Conservation (phyloP, 2,888 invertebrate species). For the Drosophila macrospina region DNA sequence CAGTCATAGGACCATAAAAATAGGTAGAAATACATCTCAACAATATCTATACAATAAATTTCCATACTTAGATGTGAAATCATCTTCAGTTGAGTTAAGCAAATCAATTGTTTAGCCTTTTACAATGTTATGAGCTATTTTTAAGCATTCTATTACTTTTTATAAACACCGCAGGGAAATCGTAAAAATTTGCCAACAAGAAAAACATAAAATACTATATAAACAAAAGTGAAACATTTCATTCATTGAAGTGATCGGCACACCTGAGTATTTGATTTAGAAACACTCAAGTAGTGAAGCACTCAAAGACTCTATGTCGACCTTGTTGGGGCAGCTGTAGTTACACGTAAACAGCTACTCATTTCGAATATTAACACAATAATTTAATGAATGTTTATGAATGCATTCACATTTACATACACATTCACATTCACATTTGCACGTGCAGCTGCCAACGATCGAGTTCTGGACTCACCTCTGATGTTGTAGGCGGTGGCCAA, state of each 20-base stretch:
- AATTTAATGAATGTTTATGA: conserved; percentile 31
- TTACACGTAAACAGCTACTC: conserved; percentile 55
- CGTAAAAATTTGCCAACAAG: conserved; percentile 52
- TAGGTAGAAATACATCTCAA: conserved; percentile 1
- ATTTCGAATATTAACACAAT: conserved; percentile 20
- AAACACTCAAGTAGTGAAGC: conserved; percentile 34
- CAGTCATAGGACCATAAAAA: conserved; percentile 4
- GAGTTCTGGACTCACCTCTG: conserved; percentile 60
- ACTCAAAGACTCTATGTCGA: conserved; percentile 27
- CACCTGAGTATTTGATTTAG: conserved; percentile 39
- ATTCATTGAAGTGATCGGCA: conserved; percentile 54
- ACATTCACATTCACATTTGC: no score
- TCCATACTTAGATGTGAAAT: conserved; percentile 15
- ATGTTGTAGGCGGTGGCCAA: conserved; percentile 68
- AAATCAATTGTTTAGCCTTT: conserved; percentile 40
- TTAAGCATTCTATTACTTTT: conserved; percentile 35
- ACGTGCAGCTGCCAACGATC: conserved; percentile 32
- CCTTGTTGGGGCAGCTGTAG: conserved; percentile 67
- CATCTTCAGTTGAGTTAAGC: conserved; percentile 24
- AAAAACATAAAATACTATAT: conserved; percentile 16
- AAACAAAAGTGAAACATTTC: conserved; percentile 46
- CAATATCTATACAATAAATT: conserved; percentile 1
- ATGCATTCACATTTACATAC: conserved; percentile 24
- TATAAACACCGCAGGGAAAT: conserved; percentile 60
- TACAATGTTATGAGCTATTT: conserved; percentile 43